phyloP scores from a whole-genome alignment of 2,113 vertebrate genomes.

The Promerops cafer region DNA sequence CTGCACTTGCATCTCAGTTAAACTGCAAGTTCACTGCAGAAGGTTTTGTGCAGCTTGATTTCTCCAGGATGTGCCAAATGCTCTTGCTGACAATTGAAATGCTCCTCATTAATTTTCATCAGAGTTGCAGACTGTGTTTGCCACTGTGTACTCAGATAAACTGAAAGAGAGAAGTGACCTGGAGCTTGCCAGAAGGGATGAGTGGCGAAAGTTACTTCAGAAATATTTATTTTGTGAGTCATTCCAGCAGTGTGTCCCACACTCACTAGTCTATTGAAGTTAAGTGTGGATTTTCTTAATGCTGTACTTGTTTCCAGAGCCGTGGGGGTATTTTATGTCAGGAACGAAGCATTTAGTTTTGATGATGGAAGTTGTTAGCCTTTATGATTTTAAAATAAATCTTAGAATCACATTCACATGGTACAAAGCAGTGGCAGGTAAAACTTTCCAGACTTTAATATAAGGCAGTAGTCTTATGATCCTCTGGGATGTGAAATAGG shows the following conservation, averaged over 20 bases:
- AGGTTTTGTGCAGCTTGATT: background rate
- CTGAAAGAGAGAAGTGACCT: background rate
- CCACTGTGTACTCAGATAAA: background rate
- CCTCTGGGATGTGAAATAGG: background rate
- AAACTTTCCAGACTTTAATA: background rate
- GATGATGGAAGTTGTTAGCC: background rate
- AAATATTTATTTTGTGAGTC: background rate
- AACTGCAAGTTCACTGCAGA: background rate
- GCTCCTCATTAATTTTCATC: background rate
- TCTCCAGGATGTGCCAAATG: background rate
- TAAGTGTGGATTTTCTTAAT: background rate
- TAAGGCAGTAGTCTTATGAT: background rate
- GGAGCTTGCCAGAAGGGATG: background rate
- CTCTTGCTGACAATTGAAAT: background rate
- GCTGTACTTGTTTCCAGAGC: background rate
- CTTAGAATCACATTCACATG: background rate
- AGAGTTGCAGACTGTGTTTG: background rate
- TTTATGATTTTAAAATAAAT: background rate
- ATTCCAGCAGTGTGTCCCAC: background rate
- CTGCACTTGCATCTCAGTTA: background rate
- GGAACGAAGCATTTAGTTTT: background rate
- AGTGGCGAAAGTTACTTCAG: background rate
- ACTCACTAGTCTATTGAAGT: background rate
- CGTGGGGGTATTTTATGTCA: background rate
- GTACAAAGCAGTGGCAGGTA: background rate